Evolutionary conservation across 2,797 vertebrate species (phyloP).

Genomic region (Ammospiza maritima): DNA sequence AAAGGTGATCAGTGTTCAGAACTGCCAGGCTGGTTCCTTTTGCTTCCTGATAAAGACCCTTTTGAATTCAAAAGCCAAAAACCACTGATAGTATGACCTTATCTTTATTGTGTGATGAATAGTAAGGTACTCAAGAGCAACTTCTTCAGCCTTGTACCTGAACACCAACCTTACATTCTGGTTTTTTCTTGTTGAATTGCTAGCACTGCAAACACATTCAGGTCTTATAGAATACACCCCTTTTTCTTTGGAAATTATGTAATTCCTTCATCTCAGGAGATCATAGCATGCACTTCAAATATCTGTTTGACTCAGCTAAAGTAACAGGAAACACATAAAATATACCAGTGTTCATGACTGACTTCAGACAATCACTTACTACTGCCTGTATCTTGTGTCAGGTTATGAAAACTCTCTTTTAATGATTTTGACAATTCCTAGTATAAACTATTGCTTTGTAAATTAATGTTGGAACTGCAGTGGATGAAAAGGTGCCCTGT

Average conservation of each 20-base stretch:
- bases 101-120: not conserved
- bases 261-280: not conserved
- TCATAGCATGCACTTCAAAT: not conserved
- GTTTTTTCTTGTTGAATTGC: not conserved
- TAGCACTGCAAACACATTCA: not conserved
- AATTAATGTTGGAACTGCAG: not conserved
- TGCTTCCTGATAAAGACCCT: not conserved
- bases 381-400: not conserved
- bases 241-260: not conserved
- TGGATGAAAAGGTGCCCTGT: not conserved
- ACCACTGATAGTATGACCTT: not conserved
- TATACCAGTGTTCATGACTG: not conserved
- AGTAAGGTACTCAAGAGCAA: not conserved
- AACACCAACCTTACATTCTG: not conserved
- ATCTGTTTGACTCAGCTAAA: not conserved
- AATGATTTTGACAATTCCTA: not conserved
- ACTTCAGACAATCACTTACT: not conserved
- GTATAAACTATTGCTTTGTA: not conserved
- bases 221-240: not conserved
- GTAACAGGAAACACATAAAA: not conserved
- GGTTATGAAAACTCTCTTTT: not conserved
- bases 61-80: not conserved
- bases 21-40: not conserved
- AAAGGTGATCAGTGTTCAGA: not conserved
- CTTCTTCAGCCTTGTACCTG: not conserved